These are phyloP conservation scores for Graphium colonna DNA, from an alignment of 2,888 invertebrate species.

Conservation along the genomic window DNA sequence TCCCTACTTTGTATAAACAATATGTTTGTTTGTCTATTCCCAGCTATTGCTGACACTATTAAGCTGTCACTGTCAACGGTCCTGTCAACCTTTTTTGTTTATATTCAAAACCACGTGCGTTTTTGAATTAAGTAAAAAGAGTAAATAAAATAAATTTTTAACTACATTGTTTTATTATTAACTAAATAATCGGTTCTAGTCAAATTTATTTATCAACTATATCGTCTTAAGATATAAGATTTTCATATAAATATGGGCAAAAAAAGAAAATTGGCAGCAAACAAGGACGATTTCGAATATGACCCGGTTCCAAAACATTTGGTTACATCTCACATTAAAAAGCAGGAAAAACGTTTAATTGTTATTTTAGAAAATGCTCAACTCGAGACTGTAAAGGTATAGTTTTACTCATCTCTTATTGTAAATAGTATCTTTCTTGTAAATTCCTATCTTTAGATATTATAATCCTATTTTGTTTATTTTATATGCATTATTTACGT, in stretches of 20 bases:
- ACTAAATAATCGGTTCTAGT: too few relatives aligned
- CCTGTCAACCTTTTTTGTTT: conserved; percentile 3
- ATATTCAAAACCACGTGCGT: neutral
- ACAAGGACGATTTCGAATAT: conserved; percentile 86
- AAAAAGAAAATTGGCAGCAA: conserved; percentile 66
- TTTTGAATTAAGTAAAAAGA: neutral
- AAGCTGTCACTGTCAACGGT: conserved; percentile 8
- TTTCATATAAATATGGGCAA: conserved; percentile 67
- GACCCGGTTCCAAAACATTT: conserved; percentile 89
- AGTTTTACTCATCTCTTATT: conserved; percentile 18
- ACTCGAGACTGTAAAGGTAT: conserved; percentile 96
- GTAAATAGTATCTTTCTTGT: neutral
- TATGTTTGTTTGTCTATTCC: too few relatives aligned
- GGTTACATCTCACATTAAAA: conserved; percentile 87
- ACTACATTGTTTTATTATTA: too few relatives aligned
- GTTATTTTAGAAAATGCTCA: conserved; percentile 96
- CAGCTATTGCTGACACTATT: too few relatives aligned
- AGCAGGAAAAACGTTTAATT: conserved; percentile 94
- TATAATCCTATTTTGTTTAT: too few relatives aligned
- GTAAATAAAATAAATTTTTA: neutral
- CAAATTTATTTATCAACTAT: too few relatives aligned
- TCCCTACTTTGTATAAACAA: too few relatives aligned
- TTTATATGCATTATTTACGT: too few relatives aligned
- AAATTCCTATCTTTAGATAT: too few relatives aligned
- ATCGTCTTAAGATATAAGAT: too few relatives aligned